Base-by-base conservation (phyloP, 2,888 invertebrate genomes). In the Andrena haemorrhoa region DNA sequence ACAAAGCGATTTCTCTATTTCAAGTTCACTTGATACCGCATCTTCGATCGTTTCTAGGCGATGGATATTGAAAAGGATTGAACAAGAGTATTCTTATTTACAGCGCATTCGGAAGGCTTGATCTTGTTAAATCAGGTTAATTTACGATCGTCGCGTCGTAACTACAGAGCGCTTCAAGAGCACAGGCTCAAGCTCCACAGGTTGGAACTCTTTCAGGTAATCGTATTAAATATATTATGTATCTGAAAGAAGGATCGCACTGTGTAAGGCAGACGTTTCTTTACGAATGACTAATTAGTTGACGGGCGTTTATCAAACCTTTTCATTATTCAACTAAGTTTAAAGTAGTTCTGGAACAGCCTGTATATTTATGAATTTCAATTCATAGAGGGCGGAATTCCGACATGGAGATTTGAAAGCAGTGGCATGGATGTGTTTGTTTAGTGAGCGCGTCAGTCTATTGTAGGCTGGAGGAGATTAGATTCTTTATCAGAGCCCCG, bases 391-490 rank as follows among this genome's bases (percentile, higher is more conserved):
- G 63, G 53, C 61, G 58, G 26, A 58, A 2, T 23, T 26, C n/a
- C 16, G 12, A 74, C 47, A 65, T 51, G 71, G 20, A 75, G 66
- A 78, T 78, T 85, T 73, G 16, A 85, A 79, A 2, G 4, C 20
- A 3, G n/a, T 31, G 23, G 26, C 7, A 6, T 2, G 33, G n/a
- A n/a, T 35, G 10, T 75, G 47, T 79, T 79, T 85, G 35, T n/a
- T 63, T 10, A 64, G 49, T 64, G 26, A 5, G 31, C 66, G 20
- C 51, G 35, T 49, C 49, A 2, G 35, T 10, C 49, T 49, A n/a
- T 33, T 8, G 41, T 75, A 70, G 58, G 70, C 83, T 78, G 78
- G 31, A 58, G 75, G 53, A 86, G 86, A 86, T 86, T 83, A 86
- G 66, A 60, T 66, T 63, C 53, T 72, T 77, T 86, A 86, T 86